Evolutionary conservation across 2,888 invertebrate genomes (phyloP).

Genomic region (Orthosia gracilis): DNA sequence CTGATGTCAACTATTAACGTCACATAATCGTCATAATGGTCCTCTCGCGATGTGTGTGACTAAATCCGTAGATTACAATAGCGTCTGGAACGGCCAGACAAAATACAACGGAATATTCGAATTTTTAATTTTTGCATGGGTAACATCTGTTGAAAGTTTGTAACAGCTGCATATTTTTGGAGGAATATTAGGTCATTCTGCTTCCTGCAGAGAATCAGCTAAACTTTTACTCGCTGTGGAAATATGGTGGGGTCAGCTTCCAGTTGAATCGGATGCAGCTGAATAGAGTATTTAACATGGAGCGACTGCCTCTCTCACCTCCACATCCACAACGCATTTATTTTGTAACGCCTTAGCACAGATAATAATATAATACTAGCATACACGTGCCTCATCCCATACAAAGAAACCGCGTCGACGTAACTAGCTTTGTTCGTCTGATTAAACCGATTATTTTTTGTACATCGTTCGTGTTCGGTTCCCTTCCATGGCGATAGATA

Average conservation of each 20-base stretch:
- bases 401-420: too few relatives aligned
- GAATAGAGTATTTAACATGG: neutral
- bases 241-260: neutral
- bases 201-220: neutral
- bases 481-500: too few relatives aligned
- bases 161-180: conserved; percentile 15
- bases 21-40: conserved; percentile 32
- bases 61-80: conserved; percentile 47
- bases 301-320: neutral
- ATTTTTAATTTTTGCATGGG: neutral
- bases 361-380: too few relatives aligned
- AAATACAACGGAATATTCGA: conserved; percentile 5
- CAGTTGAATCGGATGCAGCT: neutral
- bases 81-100: conserved; percentile 52
- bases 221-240: neutral
- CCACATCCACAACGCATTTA: neutral
- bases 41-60: conserved; percentile 12
- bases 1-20: conserved; percentile 30
- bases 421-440: too few relatives aligned
- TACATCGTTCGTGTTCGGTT: too few relatives aligned
- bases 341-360: neutral
- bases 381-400: too few relatives aligned
- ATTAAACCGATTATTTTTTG: too few relatives aligned
- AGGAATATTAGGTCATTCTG: neutral
- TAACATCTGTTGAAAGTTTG: conserved; percentile 15